These are phyloP conservation scores for Hypanus sabinus DNA, from an alignment of 2,113 vertebrate genomes.

Conservation along the genomic window DNA sequence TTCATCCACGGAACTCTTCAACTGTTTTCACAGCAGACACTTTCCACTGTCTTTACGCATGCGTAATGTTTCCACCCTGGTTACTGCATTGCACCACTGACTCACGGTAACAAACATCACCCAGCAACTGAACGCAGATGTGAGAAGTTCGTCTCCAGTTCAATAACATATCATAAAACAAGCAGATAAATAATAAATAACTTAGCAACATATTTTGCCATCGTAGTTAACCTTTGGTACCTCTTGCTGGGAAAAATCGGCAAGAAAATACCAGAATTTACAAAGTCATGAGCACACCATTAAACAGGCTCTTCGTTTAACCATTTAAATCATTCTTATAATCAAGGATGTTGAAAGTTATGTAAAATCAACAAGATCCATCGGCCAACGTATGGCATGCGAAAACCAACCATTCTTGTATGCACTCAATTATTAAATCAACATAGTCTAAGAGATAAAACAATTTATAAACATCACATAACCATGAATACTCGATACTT, in stretches of 20 bases:
- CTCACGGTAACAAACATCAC: conserved; percentile 46
- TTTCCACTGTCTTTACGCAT: conserved; percentile 50
- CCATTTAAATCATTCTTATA: neutral
- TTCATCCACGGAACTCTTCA: conserved; percentile 39
- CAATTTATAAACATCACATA: neutral
- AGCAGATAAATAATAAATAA: neutral
- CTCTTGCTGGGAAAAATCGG: neutral
- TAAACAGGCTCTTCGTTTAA: neutral
- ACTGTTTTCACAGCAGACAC: conserved; percentile 42
- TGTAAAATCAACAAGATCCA: neutral
- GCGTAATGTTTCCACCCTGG: conserved; percentile 52
- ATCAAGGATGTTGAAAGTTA: neutral
- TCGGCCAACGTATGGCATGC: neutral
- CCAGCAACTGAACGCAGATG: conserved; percentile 14
- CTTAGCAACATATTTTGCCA: neutral
- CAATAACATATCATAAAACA: conserved; percentile 8
- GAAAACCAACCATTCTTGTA: neutral
- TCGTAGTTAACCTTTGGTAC: neutral
- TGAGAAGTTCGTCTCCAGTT: conserved; percentile 19
- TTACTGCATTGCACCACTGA: conserved; percentile 70
- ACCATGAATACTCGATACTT: neutral
- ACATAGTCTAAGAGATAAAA: neutral
- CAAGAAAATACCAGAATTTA: too few species aligned
- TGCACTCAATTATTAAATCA: neutral
- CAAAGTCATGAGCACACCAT: neutral